These are phyloP conservation scores for Drosophila orena DNA, from an alignment of 1,140 invertebrate species.

Conservation along the genomic window DNA sequence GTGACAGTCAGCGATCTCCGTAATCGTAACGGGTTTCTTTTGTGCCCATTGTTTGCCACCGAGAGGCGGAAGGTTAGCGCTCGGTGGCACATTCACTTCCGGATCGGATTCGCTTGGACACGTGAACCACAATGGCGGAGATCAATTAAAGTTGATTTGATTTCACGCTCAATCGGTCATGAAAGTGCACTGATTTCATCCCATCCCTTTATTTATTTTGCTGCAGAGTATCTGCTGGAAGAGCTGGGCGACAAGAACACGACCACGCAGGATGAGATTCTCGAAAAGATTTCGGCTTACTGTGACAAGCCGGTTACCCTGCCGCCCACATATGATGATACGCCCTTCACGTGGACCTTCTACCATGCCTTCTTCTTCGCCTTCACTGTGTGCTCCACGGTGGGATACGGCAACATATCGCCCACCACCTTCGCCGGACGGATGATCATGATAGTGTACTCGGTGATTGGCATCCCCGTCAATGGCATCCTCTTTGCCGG, in stretches of 20 bases:
- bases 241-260: conserved; percentile 87
- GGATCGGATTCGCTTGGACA: conserved; percentile 34
- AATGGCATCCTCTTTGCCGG: conserved; percentile 94
- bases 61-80: conserved; percentile 17
- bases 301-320: conserved; percentile 89
- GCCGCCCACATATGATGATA: conserved; percentile 86
- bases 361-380: conserved; percentile 98
- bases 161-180: conserved; percentile 59
- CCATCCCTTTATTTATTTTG: neutral
- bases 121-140: conserved; percentile 43
- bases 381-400: conserved; percentile 97
- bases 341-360: conserved; percentile 92
- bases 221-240: conserved; percentile 87
- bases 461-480: conserved; percentile 96
- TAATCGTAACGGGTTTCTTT: conserved; percentile 20
- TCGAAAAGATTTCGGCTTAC: conserved; percentile 88
- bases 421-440: conserved; percentile 93
- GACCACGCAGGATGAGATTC: conserved; percentile 87
- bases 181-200: neutral
- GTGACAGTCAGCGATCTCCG: conserved; percentile 6
- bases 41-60: conserved; percentile 9
- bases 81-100: conserved; percentile 17
- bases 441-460: conserved; percentile 96
- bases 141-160: conserved; percentile 65
- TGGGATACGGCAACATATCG: conserved; percentile 95